Conservation (phyloP, 1,140 invertebrate species). For the Pseudomyrmex concolor region DNA sequence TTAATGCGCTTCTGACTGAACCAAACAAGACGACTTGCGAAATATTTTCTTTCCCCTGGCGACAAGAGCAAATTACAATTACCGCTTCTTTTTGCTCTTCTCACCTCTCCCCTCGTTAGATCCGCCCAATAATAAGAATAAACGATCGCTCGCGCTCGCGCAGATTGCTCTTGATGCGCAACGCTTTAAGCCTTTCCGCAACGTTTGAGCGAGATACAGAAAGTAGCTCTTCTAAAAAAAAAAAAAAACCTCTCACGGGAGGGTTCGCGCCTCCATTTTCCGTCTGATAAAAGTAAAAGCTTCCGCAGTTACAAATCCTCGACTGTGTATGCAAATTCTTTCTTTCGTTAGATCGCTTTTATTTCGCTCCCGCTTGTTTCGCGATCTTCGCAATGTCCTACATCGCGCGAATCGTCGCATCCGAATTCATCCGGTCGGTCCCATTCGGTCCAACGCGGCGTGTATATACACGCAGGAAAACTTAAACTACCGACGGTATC, state of each 20-base stretch:
- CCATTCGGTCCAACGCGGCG: too few relatives aligned
- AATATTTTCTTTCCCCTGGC: background rate
- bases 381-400: background rate
- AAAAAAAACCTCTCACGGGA: background rate
- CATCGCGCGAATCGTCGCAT: too few relatives aligned
- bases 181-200: slow-evolving; percentile 31
- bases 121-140: slow-evolving; percentile 66
- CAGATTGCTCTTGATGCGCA: slow-evolving; percentile 58
- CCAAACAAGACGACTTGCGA: background rate
- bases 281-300: slow-evolving; percentile 31
- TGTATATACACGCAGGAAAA: too few relatives aligned
- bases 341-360: background rate
- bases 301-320: background rate
- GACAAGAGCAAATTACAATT: slow-evolving; percentile 19
- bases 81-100: background rate
- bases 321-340: background rate
- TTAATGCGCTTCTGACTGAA: background rate
- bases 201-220: background rate
- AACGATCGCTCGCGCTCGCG: slow-evolving; percentile 66
- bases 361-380: background rate
- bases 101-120: slow-evolving; percentile 25
- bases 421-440: too few relatives aligned
- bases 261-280: slow-evolving; percentile 22
- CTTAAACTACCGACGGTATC: background rate
- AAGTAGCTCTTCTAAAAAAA: background rate